A percentile compares a stretch with the other conserved stretches of the same genome.
phyloP scores from a whole-genome alignment of 2,888 invertebrate species.

The Chelonus formosanus region DNA sequence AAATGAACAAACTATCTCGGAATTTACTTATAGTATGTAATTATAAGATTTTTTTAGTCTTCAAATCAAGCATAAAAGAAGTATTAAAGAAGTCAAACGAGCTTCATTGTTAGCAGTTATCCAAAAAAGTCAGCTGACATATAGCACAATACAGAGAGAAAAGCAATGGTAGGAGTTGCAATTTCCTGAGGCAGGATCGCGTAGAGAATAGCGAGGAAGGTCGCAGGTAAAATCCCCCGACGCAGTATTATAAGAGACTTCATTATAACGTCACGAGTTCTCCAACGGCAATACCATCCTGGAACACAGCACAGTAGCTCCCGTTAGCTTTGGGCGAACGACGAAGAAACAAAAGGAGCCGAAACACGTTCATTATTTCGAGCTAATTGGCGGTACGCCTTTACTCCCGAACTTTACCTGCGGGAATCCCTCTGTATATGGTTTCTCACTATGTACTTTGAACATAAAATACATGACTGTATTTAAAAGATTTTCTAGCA shows the following conservation, averaged over 20 bases:
- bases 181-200: conserved; percentile 21
- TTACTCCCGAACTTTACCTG: conserved; percentile 40
- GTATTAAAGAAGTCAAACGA: conserved; percentile 21
- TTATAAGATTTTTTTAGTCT: no score
- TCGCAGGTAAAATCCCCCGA: conserved; percentile 33
- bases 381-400: conserved; percentile 64
- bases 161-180: conserved; percentile 25
- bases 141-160: conserved; percentile 2
- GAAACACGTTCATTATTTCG: conserved; percentile 65
- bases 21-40: no score
- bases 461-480: neutral
- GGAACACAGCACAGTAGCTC: conserved; percentile 9
- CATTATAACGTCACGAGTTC: conserved; percentile 35
- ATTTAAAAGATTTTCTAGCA: conserved; percentile 8
- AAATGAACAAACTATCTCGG: no score
- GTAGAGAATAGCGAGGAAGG: conserved; percentile 26
- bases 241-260: conserved; percentile 19
- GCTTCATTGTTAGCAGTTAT: conserved; percentile 30
- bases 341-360: conserved; percentile 60
- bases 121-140: conserved; percentile 26
- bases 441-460: conserved; percentile 7
- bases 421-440: conserved; percentile 20
- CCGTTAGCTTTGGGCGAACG: conserved; percentile 36
- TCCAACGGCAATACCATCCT: conserved; percentile 23
- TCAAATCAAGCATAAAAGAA: neutral